phyloP scores from a whole-genome alignment of 2,888 invertebrate species.

The Drosophila gaucha region DNA sequence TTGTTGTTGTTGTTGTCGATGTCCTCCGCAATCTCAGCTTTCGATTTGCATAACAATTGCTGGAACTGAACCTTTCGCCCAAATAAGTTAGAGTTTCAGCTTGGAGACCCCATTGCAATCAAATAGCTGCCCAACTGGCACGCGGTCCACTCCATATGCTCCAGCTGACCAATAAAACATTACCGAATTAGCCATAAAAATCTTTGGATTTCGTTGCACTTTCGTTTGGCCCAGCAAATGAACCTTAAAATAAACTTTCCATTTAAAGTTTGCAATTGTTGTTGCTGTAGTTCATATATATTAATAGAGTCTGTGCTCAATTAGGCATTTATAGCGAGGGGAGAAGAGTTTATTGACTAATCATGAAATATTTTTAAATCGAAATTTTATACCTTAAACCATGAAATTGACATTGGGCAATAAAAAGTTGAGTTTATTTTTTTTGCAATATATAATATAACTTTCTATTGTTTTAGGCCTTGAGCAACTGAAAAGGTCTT shows the following conservation, averaged over 20 bases:
- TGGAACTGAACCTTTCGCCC: slow-evolving; percentile 71
- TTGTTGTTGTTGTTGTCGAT: slow-evolving; percentile 37
- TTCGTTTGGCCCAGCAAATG: slow-evolving; percentile 48
- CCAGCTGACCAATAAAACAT: slow-evolving; percentile 61
- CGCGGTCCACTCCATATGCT: slow-evolving; percentile 41
- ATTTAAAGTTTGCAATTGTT: slow-evolving; percentile 27
- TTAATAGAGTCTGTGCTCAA: background rate
- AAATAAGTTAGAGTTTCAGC: slow-evolving; percentile 45
- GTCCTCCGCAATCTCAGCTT: slow-evolving; percentile 61
- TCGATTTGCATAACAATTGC: slow-evolving; percentile 78
- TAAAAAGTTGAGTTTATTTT: too few species aligned
- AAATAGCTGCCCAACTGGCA: slow-evolving; percentile 27
- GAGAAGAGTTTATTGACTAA: background rate
- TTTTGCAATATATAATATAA: too few species aligned
- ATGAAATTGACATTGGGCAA: background rate
- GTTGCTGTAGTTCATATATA: background rate
- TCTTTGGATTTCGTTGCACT: slow-evolving; percentile 53
- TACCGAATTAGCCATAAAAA: slow-evolving; percentile 59
- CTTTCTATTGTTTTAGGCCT: background rate
- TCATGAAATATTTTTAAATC: background rate
- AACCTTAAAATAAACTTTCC: slow-evolving; percentile 69
- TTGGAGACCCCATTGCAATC: slow-evolving; percentile 17
- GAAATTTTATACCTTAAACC: background rate
- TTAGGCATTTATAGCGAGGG: background rate
- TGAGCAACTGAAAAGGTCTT: background rate